A percentile compares a stretch with the other conserved stretches of the same genome.
phyloP scores from a whole-genome alignment of 2,113 vertebrate genomes.

The Phodopus roborovskii region DNA sequence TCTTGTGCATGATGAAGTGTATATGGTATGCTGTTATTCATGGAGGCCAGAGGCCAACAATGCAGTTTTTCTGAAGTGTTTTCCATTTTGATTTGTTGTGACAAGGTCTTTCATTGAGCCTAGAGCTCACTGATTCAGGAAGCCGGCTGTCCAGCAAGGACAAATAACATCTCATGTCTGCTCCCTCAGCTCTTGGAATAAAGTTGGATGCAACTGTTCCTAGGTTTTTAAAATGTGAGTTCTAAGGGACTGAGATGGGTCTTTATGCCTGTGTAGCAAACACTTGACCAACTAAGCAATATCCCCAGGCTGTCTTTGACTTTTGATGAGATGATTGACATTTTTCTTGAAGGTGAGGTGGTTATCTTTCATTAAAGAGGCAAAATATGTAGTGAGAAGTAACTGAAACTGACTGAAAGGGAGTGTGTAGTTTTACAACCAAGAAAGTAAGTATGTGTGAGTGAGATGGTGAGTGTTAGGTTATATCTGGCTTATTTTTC shows the following conservation, averaged over 20 bases:
- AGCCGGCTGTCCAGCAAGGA: not conserved
- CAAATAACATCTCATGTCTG: not conserved
- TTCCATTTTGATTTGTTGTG: not conserved
- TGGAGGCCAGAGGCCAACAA: not conserved
- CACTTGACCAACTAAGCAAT: not conserved
- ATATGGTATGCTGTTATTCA: too few species aligned
- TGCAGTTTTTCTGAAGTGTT: not conserved
- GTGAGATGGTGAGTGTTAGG: not conserved
- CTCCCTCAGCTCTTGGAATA: not conserved
- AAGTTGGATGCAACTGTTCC: not conserved
- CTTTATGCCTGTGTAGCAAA: not conserved
- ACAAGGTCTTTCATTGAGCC: not conserved
- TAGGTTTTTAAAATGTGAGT: too few species aligned
- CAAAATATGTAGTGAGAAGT: not conserved
- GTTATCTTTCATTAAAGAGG: not conserved
- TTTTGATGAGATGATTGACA: not conserved
- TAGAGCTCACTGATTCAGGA: not conserved
- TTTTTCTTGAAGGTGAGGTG: not conserved
- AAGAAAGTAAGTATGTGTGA: not conserved
- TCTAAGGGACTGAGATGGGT: too few species aligned
- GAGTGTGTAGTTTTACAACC: not conserved
- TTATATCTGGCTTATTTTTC: slow-evolving; percentile 1
- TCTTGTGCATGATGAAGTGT: not conserved
- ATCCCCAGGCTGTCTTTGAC: not conserved
- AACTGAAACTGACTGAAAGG: not conserved